Conservation (phyloP, 53 echinoderm and acorn worm genomes). For the Luidia sarsii region DNA sequence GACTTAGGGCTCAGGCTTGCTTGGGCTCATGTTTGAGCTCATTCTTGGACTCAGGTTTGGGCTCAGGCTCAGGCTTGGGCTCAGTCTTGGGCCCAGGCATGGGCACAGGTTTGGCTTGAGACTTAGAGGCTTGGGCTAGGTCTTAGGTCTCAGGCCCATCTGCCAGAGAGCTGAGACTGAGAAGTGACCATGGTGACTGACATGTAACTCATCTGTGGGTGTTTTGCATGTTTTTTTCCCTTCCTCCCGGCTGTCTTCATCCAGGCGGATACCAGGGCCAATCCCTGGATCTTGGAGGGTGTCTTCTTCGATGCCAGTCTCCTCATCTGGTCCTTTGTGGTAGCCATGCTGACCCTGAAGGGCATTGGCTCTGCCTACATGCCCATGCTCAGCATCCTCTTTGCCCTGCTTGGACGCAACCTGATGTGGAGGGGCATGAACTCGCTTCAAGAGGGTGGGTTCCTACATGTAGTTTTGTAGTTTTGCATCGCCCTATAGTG, state of each 20-base stretch:
- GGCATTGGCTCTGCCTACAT: slow-evolving; percentile 53
- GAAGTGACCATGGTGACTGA: too few species aligned
- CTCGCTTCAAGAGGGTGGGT: slow-evolving; percentile 25
- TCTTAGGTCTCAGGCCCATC: too few species aligned
- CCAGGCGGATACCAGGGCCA: slow-evolving; percentile 36
- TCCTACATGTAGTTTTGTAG: too few species aligned
- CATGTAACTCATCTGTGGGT: neutral
- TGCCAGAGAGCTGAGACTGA: too few species aligned
- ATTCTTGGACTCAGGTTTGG: too few species aligned
- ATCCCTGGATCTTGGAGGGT: slow-evolving; percentile 44
- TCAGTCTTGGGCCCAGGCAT: too few species aligned
- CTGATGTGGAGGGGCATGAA: slow-evolving; percentile 33
- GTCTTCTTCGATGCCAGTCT: slow-evolving; percentile 62
- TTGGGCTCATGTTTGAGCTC: too few species aligned
- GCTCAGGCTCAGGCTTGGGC: too few species aligned
- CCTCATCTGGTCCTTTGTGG: slow-evolving; percentile 41
- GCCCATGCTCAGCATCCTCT: slow-evolving; percentile 48
- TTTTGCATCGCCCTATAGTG: too few species aligned
- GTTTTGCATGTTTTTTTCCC: neutral
- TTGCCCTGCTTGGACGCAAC: slow-evolving; percentile 11
- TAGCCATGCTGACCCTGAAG: slow-evolving; percentile 16
- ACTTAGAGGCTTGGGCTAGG: too few species aligned
- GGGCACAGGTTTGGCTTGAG: too few species aligned
- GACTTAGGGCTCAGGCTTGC: too few species aligned
- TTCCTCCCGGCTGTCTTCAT: neutral